Percentiles rank a stretch among this genome's conserved stretches.
phyloP scores from a whole-genome alignment of 2,797 vertebrate species.

The Notolabrus celidotus region DNA sequence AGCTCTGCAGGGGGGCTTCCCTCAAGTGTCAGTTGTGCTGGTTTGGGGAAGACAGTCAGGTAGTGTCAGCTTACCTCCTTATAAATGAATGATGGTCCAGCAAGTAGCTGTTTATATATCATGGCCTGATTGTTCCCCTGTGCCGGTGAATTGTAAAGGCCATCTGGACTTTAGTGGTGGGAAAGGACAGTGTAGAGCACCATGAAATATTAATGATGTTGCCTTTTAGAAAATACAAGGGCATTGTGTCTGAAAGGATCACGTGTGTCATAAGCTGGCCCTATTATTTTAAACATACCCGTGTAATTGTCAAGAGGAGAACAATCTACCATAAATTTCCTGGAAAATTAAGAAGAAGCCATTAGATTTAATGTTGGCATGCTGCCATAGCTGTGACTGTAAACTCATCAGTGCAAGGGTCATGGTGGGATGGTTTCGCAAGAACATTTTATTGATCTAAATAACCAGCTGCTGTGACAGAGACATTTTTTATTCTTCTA shows the following conservation, averaged over 20 bases:
- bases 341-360: not conserved
- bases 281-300: not conserved
- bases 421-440: not conserved
- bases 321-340: not conserved
- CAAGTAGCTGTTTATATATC: conserved; percentile 55
- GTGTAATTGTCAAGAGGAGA: not conserved
- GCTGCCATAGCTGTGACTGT: not conserved
- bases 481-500: not conserved
- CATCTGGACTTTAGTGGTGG: conserved; percentile 61
- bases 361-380: not conserved
- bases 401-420: not conserved
- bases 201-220: conserved; percentile 62
- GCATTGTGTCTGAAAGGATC: conserved; percentile 26
- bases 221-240: conserved; percentile 19
- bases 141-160: conserved; percentile 43
- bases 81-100: conserved; percentile 63
- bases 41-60: conserved; percentile 15
- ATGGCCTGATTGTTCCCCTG: conserved; percentile 50
- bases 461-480: too few species aligned
- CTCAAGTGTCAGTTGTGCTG: conserved; percentile 43
- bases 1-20: conserved; percentile 36
- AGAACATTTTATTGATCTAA: too few species aligned
- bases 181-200: conserved; percentile 41
- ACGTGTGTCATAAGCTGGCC: conserved; percentile 12
- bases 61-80: conserved; percentile 62